These are phyloP conservation scores for Tolypeutes matacus DNA, from an alignment of 2,797 vertebrate species.

Conservation along the genomic window DNA sequence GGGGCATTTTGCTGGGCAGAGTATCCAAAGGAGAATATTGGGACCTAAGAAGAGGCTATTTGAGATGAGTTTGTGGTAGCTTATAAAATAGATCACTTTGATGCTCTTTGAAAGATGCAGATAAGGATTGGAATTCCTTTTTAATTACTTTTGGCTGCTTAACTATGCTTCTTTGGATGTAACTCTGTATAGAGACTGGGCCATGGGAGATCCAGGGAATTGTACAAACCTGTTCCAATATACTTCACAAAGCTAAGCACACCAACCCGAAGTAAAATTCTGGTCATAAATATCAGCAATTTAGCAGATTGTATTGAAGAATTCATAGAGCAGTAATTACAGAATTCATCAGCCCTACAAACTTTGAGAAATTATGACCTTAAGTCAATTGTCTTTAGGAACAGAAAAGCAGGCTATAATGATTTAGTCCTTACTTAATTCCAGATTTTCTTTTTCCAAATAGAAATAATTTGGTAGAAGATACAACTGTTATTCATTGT, in stretches of 20 bases:
- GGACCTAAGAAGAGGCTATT: not conserved
- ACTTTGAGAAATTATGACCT: not conserved
- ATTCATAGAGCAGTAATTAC: not conserved
- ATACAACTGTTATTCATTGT: not conserved
- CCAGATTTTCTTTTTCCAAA: not conserved
- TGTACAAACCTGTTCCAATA: not conserved
- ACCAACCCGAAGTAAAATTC: not conserved
- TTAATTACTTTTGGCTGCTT: not conserved
- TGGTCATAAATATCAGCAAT: not conserved
- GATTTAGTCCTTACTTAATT: not conserved
- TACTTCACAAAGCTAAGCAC: not conserved
- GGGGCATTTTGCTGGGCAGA: not conserved
- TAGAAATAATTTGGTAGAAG: not conserved
- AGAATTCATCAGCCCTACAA: not conserved
- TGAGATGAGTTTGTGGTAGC: not conserved
- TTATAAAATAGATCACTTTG: not conserved
- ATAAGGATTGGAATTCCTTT: not conserved
- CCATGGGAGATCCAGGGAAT: not conserved
- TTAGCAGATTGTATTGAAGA: not conserved
- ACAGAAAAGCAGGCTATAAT: not conserved
- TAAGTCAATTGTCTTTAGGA: not conserved
- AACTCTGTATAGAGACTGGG: not conserved
- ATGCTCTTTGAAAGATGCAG: not conserved
- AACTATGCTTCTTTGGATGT: not conserved
- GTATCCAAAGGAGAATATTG: not conserved